Base-by-base conservation (phyloP, 2,113 vertebrate species). In the Neoarius graeffei region DNA sequence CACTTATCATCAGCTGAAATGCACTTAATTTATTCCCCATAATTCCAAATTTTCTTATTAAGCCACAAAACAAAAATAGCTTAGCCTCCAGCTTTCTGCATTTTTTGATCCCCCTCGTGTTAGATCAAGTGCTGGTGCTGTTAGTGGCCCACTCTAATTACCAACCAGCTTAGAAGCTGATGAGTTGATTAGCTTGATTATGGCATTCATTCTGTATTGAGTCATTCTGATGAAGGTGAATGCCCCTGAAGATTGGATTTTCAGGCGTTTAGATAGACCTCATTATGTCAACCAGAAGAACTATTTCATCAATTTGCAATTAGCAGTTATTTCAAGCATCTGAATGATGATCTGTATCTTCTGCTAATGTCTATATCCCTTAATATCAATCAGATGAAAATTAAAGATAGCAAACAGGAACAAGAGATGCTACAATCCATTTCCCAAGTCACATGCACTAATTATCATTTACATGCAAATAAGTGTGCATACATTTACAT, bases 161-260 rank as follows among this genome's bases (percentile, higher is more conserved):
- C 59, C 19, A 84, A 77, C 81, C 81, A 88, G 73, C 87, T 84
- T 54, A 56, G 82, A 88, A 84, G 87, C 83, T 84, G 87, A 88
- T 67, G 87, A 88, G 81, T 84, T 88, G 60, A 87, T 85, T 74
- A 85, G 82, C 86, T 87, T 87, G 57, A 87, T 87, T 85, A 84
- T 88, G 66, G 27, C 76, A 87, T 85, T 87, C n/a, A 85, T 85
- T 87, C 83, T 59, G 74, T 89, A 87, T 85, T 87, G 64, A 79
- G 85, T 87, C 86, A 74, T 87, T 88, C 73, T 77, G 81, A 88
- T 84, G 87, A 84, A 88, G 87, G 87, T 88, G 87, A 88, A 88
- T 84, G 87, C 81, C 81, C 87, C 81, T 84, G 82, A 84, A 88
- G 81, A 88, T 88, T 88, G 87, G 73, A 88, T 88, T 66, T 84